Base-by-base conservation (phyloP, 2,113 vertebrate genomes). In the Brachyistius frenatus region DNA sequence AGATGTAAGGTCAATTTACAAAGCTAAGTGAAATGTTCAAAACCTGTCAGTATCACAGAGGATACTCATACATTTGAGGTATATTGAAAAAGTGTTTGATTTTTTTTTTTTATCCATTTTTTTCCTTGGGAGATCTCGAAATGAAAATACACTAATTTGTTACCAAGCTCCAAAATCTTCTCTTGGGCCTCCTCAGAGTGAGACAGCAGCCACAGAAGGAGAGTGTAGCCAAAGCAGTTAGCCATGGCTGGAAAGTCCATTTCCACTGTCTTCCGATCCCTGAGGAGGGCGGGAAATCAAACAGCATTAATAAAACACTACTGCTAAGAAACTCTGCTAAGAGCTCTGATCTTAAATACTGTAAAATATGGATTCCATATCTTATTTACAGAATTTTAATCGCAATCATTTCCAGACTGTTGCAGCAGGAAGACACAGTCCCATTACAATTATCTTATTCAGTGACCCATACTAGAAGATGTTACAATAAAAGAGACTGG, bases 101-200 rank as follows among this genome's bases (percentile, higher is more conserved):
- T 64, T 56, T 36, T 52, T 6, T 16, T 52, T 50, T 50, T 16
- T 50, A 50, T 41, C 39, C 6, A 41, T 41, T 44, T 44, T 44
- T 11, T 9, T 44, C 41, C 10, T 13, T 44, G 41, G 9, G 23
- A 23, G 23, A 1, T 11, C 41, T 44, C 10, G 10, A 23, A 23
- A 23, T 23, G 23, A 23, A 23, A 11, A 65, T 41, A 47, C 1
- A 65, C 4, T n/a, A 36, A n/a, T 36, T 49, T 16, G 62, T 92
- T 91, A 99, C 98, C 97, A 54, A 97, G 95, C 82, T 98, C 96
- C 91, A 97, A 75, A 84, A 99, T 94, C 66, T 96, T 95, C 64
- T 97, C 95, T 81, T 99, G 97, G 2, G 96, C 95, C 78, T 96
- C 96, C 47, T 98, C 96, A 47, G 97, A 96, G 3, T 96, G 96